Evolutionary conservation across 1,140 invertebrate genomes (phyloP), one percentile per base, ranked within the genome.

Genomic region (Pseudomyrmex cubaensis): DNA sequence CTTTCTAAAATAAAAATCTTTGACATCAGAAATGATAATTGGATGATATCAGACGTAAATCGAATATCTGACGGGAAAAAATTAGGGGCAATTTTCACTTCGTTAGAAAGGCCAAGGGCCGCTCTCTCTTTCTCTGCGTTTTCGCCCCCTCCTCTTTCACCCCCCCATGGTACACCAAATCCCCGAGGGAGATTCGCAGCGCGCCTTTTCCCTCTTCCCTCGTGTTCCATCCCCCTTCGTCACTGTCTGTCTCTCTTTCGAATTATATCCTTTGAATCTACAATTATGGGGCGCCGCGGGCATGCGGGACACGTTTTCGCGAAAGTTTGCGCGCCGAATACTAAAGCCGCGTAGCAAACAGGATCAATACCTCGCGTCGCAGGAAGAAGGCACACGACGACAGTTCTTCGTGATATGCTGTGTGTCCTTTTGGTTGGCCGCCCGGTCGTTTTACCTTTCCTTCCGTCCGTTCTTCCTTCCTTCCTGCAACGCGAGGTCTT

Each of bases 181-280:
- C 88, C 90, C 88, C 46, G n/a, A 87, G 85, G 87, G 85, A 82
- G 75, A 13, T 76, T 35, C 35, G 35, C 35, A 69, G 75, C 63
- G 84, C 35, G 52, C 63, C 69, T 50, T 82, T 62, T 52, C 54
- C 62, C 52, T 17, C 50, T 56, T 48, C 54, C 10, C 50, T 69
- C 52, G 2, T 7, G 75, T 9, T 59, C 50, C 62, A 25, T 50
- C 59, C 17, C 59, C 70, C 54, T n/a, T 20, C 63, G 44, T 80
- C 66, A 84, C 44, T 77, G 76, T 50, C 72, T 85, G 48, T 83
- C 84, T 82, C 88, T 88, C 85, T 90, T 87, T 87, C 89, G 91
- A 93, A 94, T 93, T 93, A 93, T 93, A 93, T 94, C 93, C 93
- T 93, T 94, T 94, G 93, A 94, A 94, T 94, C 91, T 94, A 94